A percentile compares a stretch with the other conserved stretches of the same genome.
Conservation (phyloP, 2,888 invertebrate genomes). For the Ornithoptera alexandrae region DNA sequence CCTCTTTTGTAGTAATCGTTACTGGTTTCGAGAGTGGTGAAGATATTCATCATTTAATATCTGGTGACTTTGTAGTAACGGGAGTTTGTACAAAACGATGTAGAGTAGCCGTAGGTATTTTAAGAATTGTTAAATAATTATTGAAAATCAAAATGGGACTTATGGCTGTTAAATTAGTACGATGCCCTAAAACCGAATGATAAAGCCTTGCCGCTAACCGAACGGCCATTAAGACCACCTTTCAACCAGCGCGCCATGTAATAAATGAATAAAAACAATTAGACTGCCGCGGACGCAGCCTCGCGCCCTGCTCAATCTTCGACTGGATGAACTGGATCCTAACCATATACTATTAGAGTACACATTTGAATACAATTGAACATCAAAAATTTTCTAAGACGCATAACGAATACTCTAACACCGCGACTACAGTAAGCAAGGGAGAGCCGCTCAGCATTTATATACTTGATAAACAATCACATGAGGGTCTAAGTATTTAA, state of each 20-base stretch:
- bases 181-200: constrained; percentile 54
- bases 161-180: constrained; percentile 65
- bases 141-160: constrained; percentile 53
- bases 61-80: no score
- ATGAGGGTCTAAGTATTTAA: no score
- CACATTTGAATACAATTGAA: constrained; percentile 35
- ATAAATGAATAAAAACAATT: constrained; percentile 77
- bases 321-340: constrained; percentile 27
- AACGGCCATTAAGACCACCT: constrained; percentile 63
- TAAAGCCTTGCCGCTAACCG: constrained; percentile 59
- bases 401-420: constrained; percentile 24
- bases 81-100: neutral
- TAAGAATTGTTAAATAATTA: neutral
- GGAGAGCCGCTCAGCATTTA: neutral
- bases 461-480: neutral
- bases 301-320: constrained; percentile 30
- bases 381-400: constrained; percentile 24
- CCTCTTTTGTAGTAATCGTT: no score
- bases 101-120: neutral
- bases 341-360: constrained; percentile 35
- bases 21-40: no score
- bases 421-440: neutral
- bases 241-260: constrained; percentile 55
- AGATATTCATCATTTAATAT: no score
- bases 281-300: constrained; percentile 45